Base-by-base conservation (phyloP, 2,113 vertebrate genomes). In the Hippolais icterina region DNA sequence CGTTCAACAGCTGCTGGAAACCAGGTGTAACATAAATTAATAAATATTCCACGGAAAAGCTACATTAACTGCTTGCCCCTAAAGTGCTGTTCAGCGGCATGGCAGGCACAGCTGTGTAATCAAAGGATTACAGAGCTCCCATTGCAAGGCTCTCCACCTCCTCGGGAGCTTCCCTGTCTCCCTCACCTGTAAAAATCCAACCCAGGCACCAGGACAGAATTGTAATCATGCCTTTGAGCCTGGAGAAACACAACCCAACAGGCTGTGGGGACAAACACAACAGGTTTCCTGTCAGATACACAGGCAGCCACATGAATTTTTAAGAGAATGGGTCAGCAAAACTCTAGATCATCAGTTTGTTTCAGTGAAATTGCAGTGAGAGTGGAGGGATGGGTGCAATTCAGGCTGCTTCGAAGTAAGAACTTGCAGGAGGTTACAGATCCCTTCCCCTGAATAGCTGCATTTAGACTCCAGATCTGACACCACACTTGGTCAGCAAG, bases 21-120 rank as follows among this genome's bases (percentile, higher is more conserved):
- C n/a, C 74, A 95, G 91, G 91, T 89, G 93, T 64, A 65, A 82
- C 70, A 59, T 3, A 49, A 91, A 96, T 84, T 23, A 84, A 84
- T 60, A 93, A 87, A 87, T 93, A 93, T 72, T 65, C 89, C 78
- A 42, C 1, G 29, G 77, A 16, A 95, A 91, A 94, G 77, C 93
- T 39, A 10, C 91, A n/a, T 80, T 65, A 91, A 83, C 87, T 81
- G 69, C 87, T 91, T 56, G 81, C 74, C 84, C 91, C 93, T 61
- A 0, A 96, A 94, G 89, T 72, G 91, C 87, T 91, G 72, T 75
- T 94, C 6, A 66, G 93, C 33, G 83, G 93, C 46, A 9, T 60
- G 89, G 59, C 56, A 83, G 83, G 83, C 87, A 70, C 91, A 72
- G 93, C 94, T 74, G 91, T 86, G 96, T 63, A 95, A 92, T 75